Evolutionary conservation across 2,797 vertebrate genomes (phyloP), one percentile per base, ranked within the genome.

Genomic region (Graptemys geographica): DNA sequence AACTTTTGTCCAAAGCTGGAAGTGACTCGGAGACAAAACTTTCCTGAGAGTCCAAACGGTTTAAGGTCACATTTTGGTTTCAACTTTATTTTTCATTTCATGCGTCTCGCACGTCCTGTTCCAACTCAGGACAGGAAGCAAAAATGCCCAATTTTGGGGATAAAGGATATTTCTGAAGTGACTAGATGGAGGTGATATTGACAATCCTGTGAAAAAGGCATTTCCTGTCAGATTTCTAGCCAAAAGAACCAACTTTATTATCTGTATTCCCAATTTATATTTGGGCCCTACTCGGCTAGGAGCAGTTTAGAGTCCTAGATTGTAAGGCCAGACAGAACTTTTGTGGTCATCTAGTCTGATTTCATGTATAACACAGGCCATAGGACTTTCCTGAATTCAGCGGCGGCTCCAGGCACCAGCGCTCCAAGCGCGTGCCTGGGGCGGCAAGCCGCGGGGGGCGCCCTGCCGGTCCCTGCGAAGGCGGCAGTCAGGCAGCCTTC

Each of bases 171-270:
- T 49, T 59, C 9, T 44, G 79, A 79, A 82, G 28, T 3, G 27
- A 84, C 33, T 33, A 53, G 11, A 57, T 74, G 21, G 1, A 12
- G 74, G 3, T 78, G 27, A 21, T 31, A 56, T 8, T 11, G 25
- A 28, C 65, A 92, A 87, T 18, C 8, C 5, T 5, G 12, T 8
- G 80, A 19, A 80, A 88, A 95, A 11, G 3, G 4, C 19, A 55
- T 4, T 9, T 12, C 19, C 37, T 59, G 23, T 15, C 41, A 18
- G 19, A 2, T 0, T 87, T 76, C 88, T 41, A 76, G 7, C 15
- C 10, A 56, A 79, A n/a, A 86, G 3, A 56, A 0, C 18, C 8
- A 74, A 47, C 21, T 83, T n/a, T 5, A 31, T 25, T n/a, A 2
- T 7, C 81, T 83, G 82, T 49, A 59, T 11, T 81, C 28, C 44